Evolutionary conservation across 2,113 vertebrate species (phyloP), one percentile per base, ranked within the genome.

Genomic region (Antigone vipio): DNA sequence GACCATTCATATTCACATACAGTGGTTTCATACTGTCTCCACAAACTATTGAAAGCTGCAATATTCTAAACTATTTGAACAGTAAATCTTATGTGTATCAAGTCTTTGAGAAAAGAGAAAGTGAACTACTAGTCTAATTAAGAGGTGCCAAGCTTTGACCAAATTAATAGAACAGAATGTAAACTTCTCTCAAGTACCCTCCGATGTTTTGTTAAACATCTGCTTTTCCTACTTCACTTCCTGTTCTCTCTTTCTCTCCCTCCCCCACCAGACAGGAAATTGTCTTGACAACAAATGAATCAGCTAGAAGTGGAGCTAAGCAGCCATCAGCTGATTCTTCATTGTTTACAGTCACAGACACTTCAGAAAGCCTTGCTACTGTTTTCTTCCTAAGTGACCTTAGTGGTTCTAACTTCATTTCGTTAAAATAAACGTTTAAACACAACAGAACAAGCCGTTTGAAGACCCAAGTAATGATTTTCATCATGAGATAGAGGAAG

Each of bases 211-310:
- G 95, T 87, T 92, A 98, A 97, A 97, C 96, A 98, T 98, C 95
- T 97, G 97, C 62, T 97, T 97, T 97, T 97, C 89, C 94, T 95
- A 97, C 97, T 98, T 98, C 95, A 98, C 97, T 98, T 98, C 98
- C 98, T 98, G 97, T 77, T 97, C 44, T 66, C 91, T 89, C 76
- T 94, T 93, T 95, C 97, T 98, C 85, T 96, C 98, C 97, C 96
- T 98, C 98, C 98, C 97, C 98, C 97, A 96, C 14, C 68, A 93
- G 89, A 97, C 98, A 98, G 98, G 98, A 98, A 98, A 98, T 73
- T 80, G 94, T 93, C 96, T 92, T 97, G 97, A 98, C 98, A 98
- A 98, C 97, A 98, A 98, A 98, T 98, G 97, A 98, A 98, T 98
- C 98, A 98, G 98, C 98, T 98, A 97, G 95, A 98, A 98, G 97